Evolutionary conservation across 2,113 vertebrate genomes (phyloP).

Genomic region (Microcebus ravelobensis): DNA sequence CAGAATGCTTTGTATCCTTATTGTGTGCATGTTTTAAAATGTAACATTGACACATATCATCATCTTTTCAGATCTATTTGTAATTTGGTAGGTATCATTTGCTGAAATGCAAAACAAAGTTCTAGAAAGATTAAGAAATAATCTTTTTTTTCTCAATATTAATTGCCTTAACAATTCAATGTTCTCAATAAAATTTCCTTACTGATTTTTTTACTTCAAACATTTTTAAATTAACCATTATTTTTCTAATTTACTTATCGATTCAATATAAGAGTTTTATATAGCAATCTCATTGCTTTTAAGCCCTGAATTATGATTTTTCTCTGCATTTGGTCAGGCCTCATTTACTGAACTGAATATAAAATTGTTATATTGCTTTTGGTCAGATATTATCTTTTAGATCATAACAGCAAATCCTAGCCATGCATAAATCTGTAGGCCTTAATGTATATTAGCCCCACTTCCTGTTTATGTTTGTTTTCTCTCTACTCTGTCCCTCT

Average conservation of each 20-base stretch:
- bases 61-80: neutral
- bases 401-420: neutral
- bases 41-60: neutral
- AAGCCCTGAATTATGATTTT: slow-evolving; percentile 33
- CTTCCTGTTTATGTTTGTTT: neutral
- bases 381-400: neutral
- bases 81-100: neutral
- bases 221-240: slow-evolving; percentile 23
- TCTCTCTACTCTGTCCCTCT: neutral
- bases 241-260: slow-evolving; percentile 34
- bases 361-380: neutral
- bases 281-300: neutral
- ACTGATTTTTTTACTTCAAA: neutral
- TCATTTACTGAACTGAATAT: slow-evolving; percentile 33
- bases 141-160: neutral
- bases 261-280: neutral
- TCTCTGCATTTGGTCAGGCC: neutral
- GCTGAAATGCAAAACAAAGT: neutral
- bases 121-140: neutral
- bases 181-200: neutral
- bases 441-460: neutral
- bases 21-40: neutral
- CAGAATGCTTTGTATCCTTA: neutral
- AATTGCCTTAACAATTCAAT: slow-evolving; percentile 4
- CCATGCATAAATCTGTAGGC: neutral